Base-by-base conservation (phyloP, 2,797 vertebrate species). In the Arctocebus calabarensis region DNA sequence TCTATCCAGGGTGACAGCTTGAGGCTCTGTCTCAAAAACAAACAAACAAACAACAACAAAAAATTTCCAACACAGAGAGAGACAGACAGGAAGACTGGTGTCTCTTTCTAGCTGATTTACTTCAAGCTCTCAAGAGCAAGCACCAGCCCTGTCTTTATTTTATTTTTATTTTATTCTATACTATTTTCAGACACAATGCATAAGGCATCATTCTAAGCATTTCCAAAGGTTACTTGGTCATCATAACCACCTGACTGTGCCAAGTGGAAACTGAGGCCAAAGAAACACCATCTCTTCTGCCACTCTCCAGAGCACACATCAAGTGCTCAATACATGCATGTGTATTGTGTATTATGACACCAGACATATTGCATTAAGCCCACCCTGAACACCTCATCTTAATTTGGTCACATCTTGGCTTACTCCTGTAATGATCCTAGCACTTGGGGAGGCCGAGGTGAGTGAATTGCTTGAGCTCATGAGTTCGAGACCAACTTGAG, bases 311-410 rank as follows among this genome's bases (percentile, higher is more conserved):
- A 4, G 17, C 6, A 48, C 34, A 43, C 43, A 55, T 75, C 23
- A 0, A 0, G 22, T 3, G 3, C 3, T 10, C 32, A 8, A 1
- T 16, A 23, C 5, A 1, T 7, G 40, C 20, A 19, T 8, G 0
- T 0, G 61, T 10, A 0, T 25, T 7, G 29, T 4, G 5, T 29
- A 13, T 29, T 40, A 20, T 68, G 25, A 73, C 7, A 27, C 40
- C 40, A 16, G 71, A 43, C 71, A 73, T 1, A 11, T 22, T 43
- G 37, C 0, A 2, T 5, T 14, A 8, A 40, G 40, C 23, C 61
- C 32, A 23, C 1, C 37, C 16, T 2, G 10, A 11, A 3, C 19
- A n/a, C n/a, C 37, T n/a, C 4, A 0, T 17, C 29, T 4, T 11
- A 45, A 40, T 14, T 22, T 1, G 16, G 17, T 57, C 14, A 3